Base-by-base conservation (phyloP, 2,797 vertebrate genomes). In the Eptatretus atami region DNA sequence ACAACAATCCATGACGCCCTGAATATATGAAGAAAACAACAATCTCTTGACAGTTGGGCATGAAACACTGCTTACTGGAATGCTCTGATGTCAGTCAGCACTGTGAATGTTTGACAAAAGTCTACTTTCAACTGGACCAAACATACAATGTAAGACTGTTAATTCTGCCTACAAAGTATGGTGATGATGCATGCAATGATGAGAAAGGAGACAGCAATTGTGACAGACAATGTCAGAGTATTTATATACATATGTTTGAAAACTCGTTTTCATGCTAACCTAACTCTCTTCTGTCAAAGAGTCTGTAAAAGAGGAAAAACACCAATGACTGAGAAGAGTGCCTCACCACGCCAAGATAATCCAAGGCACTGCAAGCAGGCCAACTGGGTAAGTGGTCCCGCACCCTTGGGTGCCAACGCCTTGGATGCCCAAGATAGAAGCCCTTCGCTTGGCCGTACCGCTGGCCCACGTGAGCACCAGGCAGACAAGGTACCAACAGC, bases 331-430 rank as follows among this genome's bases (percentile, higher is more conserved):
- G 54, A 13, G 54, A 19, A n/a, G 57, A n/a, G 31, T 44, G 31
- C 4, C 31, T n/a, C 70, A 93, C 92, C 86, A 83, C 77, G 86
- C 72, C 88, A 96, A 63, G 81, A 79, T 13, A 79, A 78, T 25
- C 95, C 71, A 83, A 94, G 82, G 70, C 79, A 81, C 73, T 93
- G 90, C 68, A 95, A 74, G 74, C 94, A 96, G n/a, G 86, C 81
- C 0, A 94, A 87, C 64, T 90, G 81, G 67, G 96, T 86, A 0
- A 77, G 73, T 6, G 87, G 83, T 10, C 87, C 93, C 54, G 82
- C 85, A 10, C 83, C 82, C 76, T 98, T 98, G 55, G 94, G 82
- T 71, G 79, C 82, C 72, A 87, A 87, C 3, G 81, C 86, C 72
- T 94, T 96, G 73, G 88, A 90, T 65, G 93, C 74, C 85, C 90